Evolutionary conservation across 2,113 vertebrate genomes (phyloP), one percentile per base, ranked within the genome.

Genomic region (Pseudopipra pipra): DNA sequence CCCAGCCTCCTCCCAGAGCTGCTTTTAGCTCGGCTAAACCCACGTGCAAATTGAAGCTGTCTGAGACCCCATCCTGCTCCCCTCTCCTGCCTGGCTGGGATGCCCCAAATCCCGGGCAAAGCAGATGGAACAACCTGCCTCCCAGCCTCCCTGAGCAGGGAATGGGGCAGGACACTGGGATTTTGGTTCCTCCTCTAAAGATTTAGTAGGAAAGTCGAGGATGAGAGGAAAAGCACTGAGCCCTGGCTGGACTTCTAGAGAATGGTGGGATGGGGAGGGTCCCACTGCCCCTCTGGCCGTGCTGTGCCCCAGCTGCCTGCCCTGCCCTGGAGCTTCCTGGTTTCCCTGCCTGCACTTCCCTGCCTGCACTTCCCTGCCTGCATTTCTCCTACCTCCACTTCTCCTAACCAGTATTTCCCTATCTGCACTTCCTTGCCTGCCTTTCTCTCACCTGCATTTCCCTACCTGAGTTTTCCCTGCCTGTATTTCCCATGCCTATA

Each of bases 1-100:
- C 91, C 67, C 76, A 77, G 71, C 46, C 79, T 96, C 86, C 89
- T 88, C 89, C 89, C 91, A 59, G 79, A 94, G 79, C 63, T 77
- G 44, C 37, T 96, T 96, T 96, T 94, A 96, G 89, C 91, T 92
- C 6, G 1, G 56, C 49, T 79, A 82, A 92, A 79, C 66, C 86
- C 68, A 95, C 17, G 0, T 79, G n/a, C 22, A 80, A 90, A 83
- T 17, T 65, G 30, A 76, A 96, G 49, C 71, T 88, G 74, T 78
- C 84, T 82, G 67, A 39, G 47, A 59, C 62, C 78, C 83, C n/a
- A 58, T 56, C 81, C 81, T 7, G 1, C n/a, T 82, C 19, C 20
- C n/a, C 13, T 4, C 13, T 63, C 23, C 59, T 71, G 55, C 58
- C n/a, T 56, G 37, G 37, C 55, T 86, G 59, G 21, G 68, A 30